These are phyloP conservation scores for Acanthacorydalis orientalis DNA, from an alignment of 2,888 invertebrate species.

Conservation along the genomic window DNA sequence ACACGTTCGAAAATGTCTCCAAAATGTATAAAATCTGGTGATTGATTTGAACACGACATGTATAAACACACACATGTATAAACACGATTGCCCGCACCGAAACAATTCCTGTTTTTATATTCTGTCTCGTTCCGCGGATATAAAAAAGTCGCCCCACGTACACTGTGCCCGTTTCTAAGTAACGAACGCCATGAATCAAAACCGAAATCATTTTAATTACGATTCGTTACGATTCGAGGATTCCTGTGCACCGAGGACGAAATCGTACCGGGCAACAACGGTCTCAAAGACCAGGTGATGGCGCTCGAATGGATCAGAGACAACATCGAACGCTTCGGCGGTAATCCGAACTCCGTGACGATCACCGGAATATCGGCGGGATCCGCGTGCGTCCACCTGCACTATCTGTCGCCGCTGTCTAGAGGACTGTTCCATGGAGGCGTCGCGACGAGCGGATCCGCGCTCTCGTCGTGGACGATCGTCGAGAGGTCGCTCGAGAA, in stretches of 20 bases:
- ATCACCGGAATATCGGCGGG: slow-evolving; percentile 50
- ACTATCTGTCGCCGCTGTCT: slow-evolving; percentile 42
- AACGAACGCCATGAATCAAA: no score
- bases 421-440: slow-evolving; percentile 27
- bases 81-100: no score
- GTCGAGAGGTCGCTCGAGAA: slow-evolving; percentile 14
- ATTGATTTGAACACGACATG: no score
- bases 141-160: no score
- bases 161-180: no score
- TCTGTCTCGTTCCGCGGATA: no score
- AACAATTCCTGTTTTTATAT: no score
- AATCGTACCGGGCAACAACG: slow-evolving; percentile 45
- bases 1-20: no score
- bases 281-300: slow-evolving; percentile 49
- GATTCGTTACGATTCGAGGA: slow-evolving; percentile 30
- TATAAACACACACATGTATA: no score
- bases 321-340: slow-evolving; percentile 48
- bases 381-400: slow-evolving; percentile 51
- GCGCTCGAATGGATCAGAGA: slow-evolving; percentile 47
- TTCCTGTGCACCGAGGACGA: slow-evolving; percentile 54
- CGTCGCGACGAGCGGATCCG: slow-evolving; percentile 18
- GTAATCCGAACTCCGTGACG: slow-evolving; percentile 45
- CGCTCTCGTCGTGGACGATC: slow-evolving; percentile 16
- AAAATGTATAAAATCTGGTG: no score
- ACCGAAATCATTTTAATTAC: no score